Evolutionary conservation across 2,888 invertebrate species (phyloP).

Genomic region (Rotaria sp.): DNA sequence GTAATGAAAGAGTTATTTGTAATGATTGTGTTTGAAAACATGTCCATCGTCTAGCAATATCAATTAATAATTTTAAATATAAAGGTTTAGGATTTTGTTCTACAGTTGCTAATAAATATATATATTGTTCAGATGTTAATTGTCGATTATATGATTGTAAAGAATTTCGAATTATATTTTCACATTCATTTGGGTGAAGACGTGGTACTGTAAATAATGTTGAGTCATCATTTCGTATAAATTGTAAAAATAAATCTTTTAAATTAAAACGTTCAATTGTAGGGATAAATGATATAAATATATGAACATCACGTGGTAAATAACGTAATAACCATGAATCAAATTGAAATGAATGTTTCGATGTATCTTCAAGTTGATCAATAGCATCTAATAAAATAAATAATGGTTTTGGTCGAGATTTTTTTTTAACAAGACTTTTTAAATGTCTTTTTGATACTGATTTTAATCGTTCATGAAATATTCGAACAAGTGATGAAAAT

Average conservation of each 20-base stretch:
- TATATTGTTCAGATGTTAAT: background rate
- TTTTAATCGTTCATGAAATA: background rate
- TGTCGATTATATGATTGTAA: background rate
- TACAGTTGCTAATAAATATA: background rate
- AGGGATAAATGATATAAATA: background rate
- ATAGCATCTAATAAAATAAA: background rate
- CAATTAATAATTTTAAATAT: background rate
- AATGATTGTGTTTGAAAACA: background rate
- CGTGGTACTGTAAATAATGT: background rate
- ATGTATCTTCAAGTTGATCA: background rate
- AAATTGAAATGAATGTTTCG: background rate
- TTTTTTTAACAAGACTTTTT: background rate
- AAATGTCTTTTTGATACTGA: background rate
- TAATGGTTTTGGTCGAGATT: background rate
- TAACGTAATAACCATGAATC: background rate
- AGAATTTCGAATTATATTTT: background rate
- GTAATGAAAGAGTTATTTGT: background rate
- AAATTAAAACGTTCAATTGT: background rate
- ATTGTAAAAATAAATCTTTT: conserved; percentile 2
- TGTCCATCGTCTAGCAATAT: background rate
- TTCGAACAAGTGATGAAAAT: background rate
- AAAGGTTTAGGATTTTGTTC: background rate
- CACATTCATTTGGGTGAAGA: background rate
- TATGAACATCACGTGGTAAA: background rate
- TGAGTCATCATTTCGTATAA: background rate